Evolutionary conservation across 2,113 vertebrate genomes (phyloP), one percentile per base, ranked within the genome.

Genomic region (Blennius ocellaris): DNA sequence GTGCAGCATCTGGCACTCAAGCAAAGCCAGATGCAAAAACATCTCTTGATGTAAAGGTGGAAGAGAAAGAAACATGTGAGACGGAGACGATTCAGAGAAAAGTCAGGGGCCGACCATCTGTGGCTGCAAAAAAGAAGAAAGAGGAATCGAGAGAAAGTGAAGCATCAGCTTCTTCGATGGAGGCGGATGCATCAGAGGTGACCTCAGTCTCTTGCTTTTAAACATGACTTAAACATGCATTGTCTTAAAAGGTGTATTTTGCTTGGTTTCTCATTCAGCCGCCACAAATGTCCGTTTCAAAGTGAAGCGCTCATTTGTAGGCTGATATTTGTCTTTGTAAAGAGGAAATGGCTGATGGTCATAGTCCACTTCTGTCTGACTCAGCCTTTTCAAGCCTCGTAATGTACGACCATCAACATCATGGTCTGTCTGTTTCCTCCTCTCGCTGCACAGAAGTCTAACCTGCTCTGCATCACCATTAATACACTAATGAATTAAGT

Each of bases 401-500:
- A 76, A 85, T 84, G 84, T 10, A 61, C 73, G 59, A 49, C 49
- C 67, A 44, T 84, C 71, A 62, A 54, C 68, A 70, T 73, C 68
- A 76, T 55, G 59, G 57, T 59, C 67, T 10, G 21, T 44, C 53
- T 41, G 39, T 56, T 73, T 74, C 75, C 67, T 58, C 55, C 69
- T 47, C 62, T 75, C 56, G 49, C 57, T 2, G 21, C 57, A 38
- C 12, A 84, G 76, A 45, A 54, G 17, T 48, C 63, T 61, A 61
- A 72, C 9, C 60, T 68, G 47, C 57, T 56, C 36, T n/a, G 12
- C 66, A 40, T 61, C 61, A 17, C 41, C 51, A 45, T 51, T 66
- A 69, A 73, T 45, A 43, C 48, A 56, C 38, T 84, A 75, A 82
- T 87, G 71, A 86, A 85, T 79, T 47, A 82, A 65, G 83, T 62